A percentile compares a stretch with the other conserved stretches of the same genome.
These are phyloP conservation scores for Eulithis testata DNA, from an alignment of 2,888 invertebrate species.

Conservation along the genomic window DNA sequence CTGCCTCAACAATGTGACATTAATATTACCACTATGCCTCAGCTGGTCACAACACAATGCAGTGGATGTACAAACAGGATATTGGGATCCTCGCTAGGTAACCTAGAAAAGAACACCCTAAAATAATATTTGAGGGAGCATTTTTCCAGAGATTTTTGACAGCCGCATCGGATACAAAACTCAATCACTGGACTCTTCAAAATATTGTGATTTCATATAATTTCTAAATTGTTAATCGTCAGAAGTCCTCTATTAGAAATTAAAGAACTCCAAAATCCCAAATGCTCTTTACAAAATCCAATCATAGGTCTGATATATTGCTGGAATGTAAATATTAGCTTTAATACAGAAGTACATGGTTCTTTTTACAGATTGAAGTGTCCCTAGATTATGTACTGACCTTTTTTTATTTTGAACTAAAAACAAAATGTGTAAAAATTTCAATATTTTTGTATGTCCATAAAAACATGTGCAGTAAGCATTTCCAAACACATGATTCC, in stretches of 20 bases:
- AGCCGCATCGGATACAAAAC: slow-evolving; percentile 54
- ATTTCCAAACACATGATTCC: slow-evolving; percentile 51
- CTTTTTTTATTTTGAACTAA: slow-evolving; percentile 67
- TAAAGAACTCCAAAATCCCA: slow-evolving; percentile 78
- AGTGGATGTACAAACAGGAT: slow-evolving; percentile 66
- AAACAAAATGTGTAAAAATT: slow-evolving; percentile 60
- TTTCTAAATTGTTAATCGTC: slow-evolving; percentile 70
- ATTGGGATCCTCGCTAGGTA: slow-evolving; percentile 66
- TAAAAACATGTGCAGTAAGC: slow-evolving; percentile 48
- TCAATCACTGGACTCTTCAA: slow-evolving; percentile 54
- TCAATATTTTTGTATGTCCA: slow-evolving; percentile 33
- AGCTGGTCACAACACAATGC: slow-evolving; percentile 75
- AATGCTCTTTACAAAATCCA: slow-evolving; percentile 80
- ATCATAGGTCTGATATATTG: slow-evolving; percentile 78
- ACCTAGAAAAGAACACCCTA: slow-evolving; percentile 85
- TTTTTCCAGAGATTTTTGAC: slow-evolving; percentile 53
- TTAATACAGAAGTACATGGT: slow-evolving; percentile 77
- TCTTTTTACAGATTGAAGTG: slow-evolving; percentile 70
- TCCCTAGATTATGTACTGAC: slow-evolving; percentile 79
- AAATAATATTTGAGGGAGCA: slow-evolving; percentile 71
- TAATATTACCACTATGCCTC: slow-evolving; percentile 77
- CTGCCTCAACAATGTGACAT: slow-evolving; percentile 78
- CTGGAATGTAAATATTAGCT: slow-evolving; percentile 84
- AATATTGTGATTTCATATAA: slow-evolving; percentile 66
- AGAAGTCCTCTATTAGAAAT: slow-evolving; percentile 72